Base-by-base conservation (phyloP, 2,797 vertebrate genomes). In the Esox lucius region DNA sequence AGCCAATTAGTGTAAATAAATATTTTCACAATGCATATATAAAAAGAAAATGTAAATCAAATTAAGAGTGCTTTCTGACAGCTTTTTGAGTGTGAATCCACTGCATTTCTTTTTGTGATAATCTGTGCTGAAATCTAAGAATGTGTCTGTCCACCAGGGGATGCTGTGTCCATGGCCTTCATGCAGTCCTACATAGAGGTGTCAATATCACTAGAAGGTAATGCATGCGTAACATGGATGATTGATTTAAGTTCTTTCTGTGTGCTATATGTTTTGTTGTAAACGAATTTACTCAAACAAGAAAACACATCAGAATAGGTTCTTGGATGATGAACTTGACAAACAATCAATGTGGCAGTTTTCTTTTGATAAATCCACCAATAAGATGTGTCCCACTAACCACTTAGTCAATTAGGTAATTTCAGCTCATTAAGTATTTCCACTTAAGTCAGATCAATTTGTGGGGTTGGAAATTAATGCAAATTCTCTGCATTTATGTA, bases 161-260 rank as follows among this genome's bases (percentile, higher is more conserved):
- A 97, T 66, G 94, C 95, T 0, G 95, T 97, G 77, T 98, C 96
- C 5, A 87, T 92, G 91, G 92, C 89, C 13, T 93, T 96, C 64
- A 89, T 98, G 75, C 89, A 80, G n/a, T 94, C 94, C 0, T 97
- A 95, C 72, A 19, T 87, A 0, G 93, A 97, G 70, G 94, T 96
- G 76, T 94, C 95, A 0, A 22, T 90, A 77, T 92, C 77, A 49
- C 88, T 98, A 79, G 86, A 92, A 95, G 97, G 96, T 98, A 93
- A 88, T 48, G 5, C 7, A 15, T 46, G 24, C 12, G 7, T 11
- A 39, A 39, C 16, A 16, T 15, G 13, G 24, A 24, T 49, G 42
- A 24, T 61, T 61, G 56, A 61, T 61, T 24, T n/a, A 56, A 56
- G 53, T 61, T 61, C 9, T 61, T 59, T 24, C 22, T 22, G 11